phyloP scores from a whole-genome alignment of 2,888 invertebrate species.

The Deilephila porcellus region DNA sequence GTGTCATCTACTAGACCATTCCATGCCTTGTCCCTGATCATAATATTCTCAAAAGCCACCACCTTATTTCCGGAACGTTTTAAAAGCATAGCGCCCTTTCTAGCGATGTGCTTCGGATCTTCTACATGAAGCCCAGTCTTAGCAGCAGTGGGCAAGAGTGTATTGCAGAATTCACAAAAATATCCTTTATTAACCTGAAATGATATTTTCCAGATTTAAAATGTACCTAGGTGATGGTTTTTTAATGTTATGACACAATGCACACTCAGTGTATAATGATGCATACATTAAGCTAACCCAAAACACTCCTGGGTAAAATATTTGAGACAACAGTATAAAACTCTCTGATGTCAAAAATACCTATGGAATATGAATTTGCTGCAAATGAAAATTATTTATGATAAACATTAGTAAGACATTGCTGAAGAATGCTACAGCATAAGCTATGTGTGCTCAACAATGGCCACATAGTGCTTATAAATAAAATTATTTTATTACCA shows the following conservation, averaged over 20 bases:
- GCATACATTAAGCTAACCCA: too few species aligned
- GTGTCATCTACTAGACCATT: conserved; percentile 57
- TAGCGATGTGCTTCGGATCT: neutral
- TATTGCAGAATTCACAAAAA: conserved; percentile 60
- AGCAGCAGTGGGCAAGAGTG: conserved; percentile 45
- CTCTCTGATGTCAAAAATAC: too few species aligned
- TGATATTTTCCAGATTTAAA: neutral
- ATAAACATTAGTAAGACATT: too few species aligned
- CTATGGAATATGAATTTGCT: too few species aligned
- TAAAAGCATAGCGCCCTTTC: conserved; percentile 1
- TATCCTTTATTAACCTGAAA: conserved; percentile 38
- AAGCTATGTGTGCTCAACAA: too few species aligned
- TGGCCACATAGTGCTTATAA: too few species aligned
- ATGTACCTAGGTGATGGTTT: neutral
- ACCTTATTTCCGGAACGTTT: neutral
- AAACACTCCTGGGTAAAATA: too few species aligned
- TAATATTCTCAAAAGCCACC: neutral
- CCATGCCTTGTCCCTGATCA: conserved; percentile 56
- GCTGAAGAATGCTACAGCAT: too few species aligned
- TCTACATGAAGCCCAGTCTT: conserved; percentile 28
- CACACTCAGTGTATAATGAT: too few species aligned
- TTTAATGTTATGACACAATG: neutral
- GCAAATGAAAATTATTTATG: too few species aligned
- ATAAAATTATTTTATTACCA: too few species aligned
- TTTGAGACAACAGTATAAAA: too few species aligned